Evolutionary conservation across 2,797 vertebrate genomes (phyloP), one percentile per base, ranked within the genome.

Genomic region (Kryptopterus vitreolus): DNA sequence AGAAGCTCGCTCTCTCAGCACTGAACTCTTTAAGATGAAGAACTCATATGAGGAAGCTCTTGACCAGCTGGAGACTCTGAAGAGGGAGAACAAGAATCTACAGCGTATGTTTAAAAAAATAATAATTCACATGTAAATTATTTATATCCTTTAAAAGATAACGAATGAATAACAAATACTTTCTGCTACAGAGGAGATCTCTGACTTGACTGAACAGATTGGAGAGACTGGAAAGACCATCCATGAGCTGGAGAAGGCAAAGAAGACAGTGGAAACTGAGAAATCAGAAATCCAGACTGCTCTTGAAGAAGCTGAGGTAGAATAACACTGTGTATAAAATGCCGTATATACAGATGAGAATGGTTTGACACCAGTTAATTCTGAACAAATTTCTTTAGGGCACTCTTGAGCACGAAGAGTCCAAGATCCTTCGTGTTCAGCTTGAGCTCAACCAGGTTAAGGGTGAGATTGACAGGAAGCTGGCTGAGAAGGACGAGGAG

Each of bases 181-280:
- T 43, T 9, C 38, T 43, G 6, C 38, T 43, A 6, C 50, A 52
- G 50, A 52, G 18, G 50, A 52, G 50, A 52, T 52, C 18, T 90
- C 81, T 59, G 85, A 89, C 33, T 78, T 89, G 11, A 84, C 82
- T 31, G 83, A 87, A 46, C 84, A 82, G 71, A 58, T 88, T 16
- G 90, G 90, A 0, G 89, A 92, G 73, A 82, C 89, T 24, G 91
- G 91, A 8, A 95, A 95, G 81, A 93, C 68, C 52, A 85, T 93
- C 22, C 91, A 93, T 0, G 92, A 93, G 76, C 76, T 92, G 73
- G 92, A 93, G 84, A 93, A 93, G 38, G 62, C 84, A 10, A 80
- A 91, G 3, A 95, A 95, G 52, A 91, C 93, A 62, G 86, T 93
- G 80, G 94, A 95, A 0, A 91, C 86, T 0, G 93, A 95, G 85